Evolutionary conservation across 1,140 invertebrate genomes (phyloP), one percentile per base, ranked within the genome.

Genomic region (Drosophila sproati): DNA sequence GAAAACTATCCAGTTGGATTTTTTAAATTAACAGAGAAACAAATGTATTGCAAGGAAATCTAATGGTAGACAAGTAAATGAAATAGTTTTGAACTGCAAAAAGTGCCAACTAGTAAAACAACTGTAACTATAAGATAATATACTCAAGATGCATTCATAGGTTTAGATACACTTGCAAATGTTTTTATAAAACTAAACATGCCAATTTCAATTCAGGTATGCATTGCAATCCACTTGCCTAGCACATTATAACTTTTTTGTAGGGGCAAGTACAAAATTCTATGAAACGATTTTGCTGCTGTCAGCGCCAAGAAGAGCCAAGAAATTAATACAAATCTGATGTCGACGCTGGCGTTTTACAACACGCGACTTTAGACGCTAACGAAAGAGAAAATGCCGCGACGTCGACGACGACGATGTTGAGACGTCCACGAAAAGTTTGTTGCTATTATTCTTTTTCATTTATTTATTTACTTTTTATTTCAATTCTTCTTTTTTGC

Each of bases 331-430:
- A 71, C 57, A 51, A 77, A 73, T 69, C 71, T 78, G 43, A 72
- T 3, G 55, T 41, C 43, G 64, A 59, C 56, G 68, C 7, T 48
- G n/a, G 28, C 59, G 60, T 28, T 43, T 72, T 72, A 56, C 62
- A 66, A 56, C 62, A 72, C 69, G 69, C 69, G 61, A 66, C 39
- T 78, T 82, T 66, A 61, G 77, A 54, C 62, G 78, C 82, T 60
- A 87, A 77, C 74, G 85, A 85, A 88, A 88, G 78, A 89, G 85
- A 88, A 88, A 88, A 87, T 78, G 76, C 73, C 82, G 77, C 76
- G 64, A 69, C 70, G 76, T 62, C 45, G 45, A 63, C 73, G 62
- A 32, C 41, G 45, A 73, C 68, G 74, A 37, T 7, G 37, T 39
- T 39, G 10, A 47, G 70, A 63, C 59, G 70, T 62, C 67, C 55